Base-by-base conservation (phyloP, 2,888 invertebrate genomes). In the Tribolium freemani region DNA sequence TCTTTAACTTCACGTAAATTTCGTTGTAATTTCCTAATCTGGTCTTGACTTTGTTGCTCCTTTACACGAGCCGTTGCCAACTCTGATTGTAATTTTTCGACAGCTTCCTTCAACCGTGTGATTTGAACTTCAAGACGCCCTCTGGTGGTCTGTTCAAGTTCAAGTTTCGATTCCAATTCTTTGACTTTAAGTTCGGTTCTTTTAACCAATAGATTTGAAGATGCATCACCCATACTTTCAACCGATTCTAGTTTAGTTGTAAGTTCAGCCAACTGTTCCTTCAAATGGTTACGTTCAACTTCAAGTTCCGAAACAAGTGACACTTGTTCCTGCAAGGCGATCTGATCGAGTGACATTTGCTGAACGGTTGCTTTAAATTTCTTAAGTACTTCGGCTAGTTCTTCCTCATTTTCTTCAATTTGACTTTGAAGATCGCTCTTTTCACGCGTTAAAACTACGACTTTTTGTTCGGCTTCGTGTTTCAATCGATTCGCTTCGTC, bases 341-440 rank as follows among this genome's bases (percentile, higher is more conserved):
- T 91, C 84, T 97, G 96, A 82, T 97, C 96, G 5, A 93, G 90
- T 60, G 95, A 93, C 78, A 96, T 90, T 83, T 97, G 96, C 81
- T 93, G 94, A 0, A 98, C 96, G 21, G 94, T 92, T 1, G 94
- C 90, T 77, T 96, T 95, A 88, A 97, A 98, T 84, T 98, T 98
- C 88, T 96, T 97, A 88, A 98, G 89, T 8, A 98, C 90, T 86
- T 96, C 96, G 0, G 94, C 93, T 68, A 96, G 89, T 84, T 98
- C 97, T 82, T 98, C 97, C 84, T 98, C 97, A 57, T 96, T 95
- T 83, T 98, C 98, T 81, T 98, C 97, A 10, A 97, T 88, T 72
- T 94, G 94, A 5, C 93, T 93, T 78, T 95, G 90, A 9, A 96
- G 87, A 67, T 96, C 95, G 11, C 93, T 90, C 10, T 94, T 93